Conservation (phyloP, 1,140 invertebrate genomes). For the Trinorchestia longiramus region DNA sequence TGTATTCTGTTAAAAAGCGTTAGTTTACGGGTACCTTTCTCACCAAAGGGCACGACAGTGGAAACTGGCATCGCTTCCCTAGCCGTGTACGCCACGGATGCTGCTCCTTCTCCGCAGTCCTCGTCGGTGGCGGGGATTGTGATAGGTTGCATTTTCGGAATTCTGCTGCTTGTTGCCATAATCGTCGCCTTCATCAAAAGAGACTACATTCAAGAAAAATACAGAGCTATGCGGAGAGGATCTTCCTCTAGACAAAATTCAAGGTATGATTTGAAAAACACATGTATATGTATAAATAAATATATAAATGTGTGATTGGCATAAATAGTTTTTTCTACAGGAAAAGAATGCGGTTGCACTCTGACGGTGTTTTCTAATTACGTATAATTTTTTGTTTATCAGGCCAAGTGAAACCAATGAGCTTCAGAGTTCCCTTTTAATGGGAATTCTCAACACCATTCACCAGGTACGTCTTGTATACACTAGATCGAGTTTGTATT, state of each 20-base stretch:
- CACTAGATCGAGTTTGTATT: too few relatives aligned
- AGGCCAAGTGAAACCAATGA: background rate
- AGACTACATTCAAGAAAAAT: background rate
- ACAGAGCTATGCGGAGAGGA: background rate
- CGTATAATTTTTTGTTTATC: background rate
- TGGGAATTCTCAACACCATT: background rate
- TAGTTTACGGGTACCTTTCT: background rate
- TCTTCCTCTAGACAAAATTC: background rate
- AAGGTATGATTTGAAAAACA: background rate
- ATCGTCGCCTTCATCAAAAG: background rate
- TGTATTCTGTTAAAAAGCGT: background rate
- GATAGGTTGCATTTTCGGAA: background rate
- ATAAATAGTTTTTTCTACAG: background rate
- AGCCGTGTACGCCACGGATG: background rate
- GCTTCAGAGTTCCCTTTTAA: background rate
- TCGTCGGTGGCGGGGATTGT: background rate
- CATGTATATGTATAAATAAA: too few relatives aligned
- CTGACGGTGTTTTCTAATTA: background rate
- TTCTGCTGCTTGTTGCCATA: background rate
- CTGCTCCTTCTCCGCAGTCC: background rate
- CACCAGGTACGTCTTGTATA: background rate
- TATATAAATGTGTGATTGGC: background rate
- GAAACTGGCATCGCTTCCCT: background rate
- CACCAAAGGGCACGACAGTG: background rate
- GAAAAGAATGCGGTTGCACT: background rate